Percentiles rank a stretch among this genome's conserved stretches.
Evolutionary conservation across 2,797 vertebrate genomes (phyloP).

Genomic region (Poeciliopsis paucimaculata): DNA sequence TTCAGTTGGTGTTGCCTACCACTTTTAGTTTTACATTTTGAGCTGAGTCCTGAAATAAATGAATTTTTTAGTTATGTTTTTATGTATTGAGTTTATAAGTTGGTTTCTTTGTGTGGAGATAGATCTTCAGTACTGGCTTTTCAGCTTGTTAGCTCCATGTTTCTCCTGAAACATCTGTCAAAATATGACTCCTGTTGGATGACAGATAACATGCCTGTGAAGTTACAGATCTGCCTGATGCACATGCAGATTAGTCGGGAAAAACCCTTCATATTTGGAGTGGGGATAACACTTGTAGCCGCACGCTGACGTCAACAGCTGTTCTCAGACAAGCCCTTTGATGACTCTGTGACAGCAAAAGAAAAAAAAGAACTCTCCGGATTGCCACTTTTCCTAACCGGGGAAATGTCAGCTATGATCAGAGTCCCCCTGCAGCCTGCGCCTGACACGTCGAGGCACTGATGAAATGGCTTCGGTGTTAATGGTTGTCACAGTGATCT

Average conservation of each 20-base stretch:
- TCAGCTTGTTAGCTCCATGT: not conserved
- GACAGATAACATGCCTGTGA: constrained; percentile 56
- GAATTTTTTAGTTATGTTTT: not conserved
- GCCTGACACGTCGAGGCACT: constrained; percentile 56
- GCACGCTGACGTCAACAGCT: constrained; percentile 74
- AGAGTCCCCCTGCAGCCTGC: constrained; percentile 49
- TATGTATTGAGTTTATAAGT: not conserved
- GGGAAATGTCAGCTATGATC: constrained; percentile 72
- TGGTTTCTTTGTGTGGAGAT: not conserved
- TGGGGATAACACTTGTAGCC: constrained; percentile 68
- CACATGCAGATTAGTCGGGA: constrained; percentile 39
- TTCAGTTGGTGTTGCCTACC: not conserved
- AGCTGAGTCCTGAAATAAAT: not conserved
- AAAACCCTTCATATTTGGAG: constrained; percentile 47
- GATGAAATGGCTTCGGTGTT: constrained; percentile 70
- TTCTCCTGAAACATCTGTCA: constrained; percentile 17
- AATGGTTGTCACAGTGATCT: constrained; percentile 70
- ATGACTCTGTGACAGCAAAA: constrained; percentile 74
- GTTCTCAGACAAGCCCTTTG: constrained; percentile 77
- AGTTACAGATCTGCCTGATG: constrained; percentile 53
- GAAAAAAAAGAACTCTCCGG: constrained; percentile 34
- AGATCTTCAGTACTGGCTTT: not conserved
- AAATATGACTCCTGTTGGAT: constrained; percentile 24
- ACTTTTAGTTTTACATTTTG: not conserved
- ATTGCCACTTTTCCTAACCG: constrained; percentile 73